Evolutionary conservation across 2,888 invertebrate species (phyloP), one percentile per base, ranked within the genome.

Genomic region (Nymphalis polychloros): DNA sequence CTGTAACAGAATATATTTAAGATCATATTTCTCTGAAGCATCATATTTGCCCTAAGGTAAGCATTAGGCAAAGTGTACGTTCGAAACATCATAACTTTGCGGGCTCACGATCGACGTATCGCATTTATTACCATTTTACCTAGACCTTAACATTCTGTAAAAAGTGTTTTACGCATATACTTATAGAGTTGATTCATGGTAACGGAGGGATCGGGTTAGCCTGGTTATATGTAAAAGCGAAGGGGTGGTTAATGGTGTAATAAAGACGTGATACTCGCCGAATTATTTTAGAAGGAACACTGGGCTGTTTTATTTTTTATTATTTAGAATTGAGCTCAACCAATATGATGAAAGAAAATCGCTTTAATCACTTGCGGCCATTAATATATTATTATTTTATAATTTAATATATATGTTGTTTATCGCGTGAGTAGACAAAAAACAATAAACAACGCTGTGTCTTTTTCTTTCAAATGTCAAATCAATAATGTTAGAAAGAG

Each of bases 31-130:
- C 59, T 23, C 13, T 59, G 53, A 60, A 53, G 13, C 7, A 20
- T 63, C 48, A 47, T 52, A 48, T 1, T 10, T 59, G 8, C 41
- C 50, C 17, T 17, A 20, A 20, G 35, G 20, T 16, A 46, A 19
- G 49, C 47, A 60, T 46, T 31, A 23, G 20, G 55, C 31, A 35
- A 47, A 47, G 27, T 63, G 20, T 61, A 57, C 20, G 13, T 48
- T 41, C 41, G 19, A 64, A 53, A 62, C 46, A 53, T 57, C 41
- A 66, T 71, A 66, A 63, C 61, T 61, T 71, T 68, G 66, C 63
- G 63, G 66, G 48, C 23, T 63, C 66, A 57, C 60, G 66, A 63
- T 65, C 63, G 68, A 66, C 50, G 63, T 68, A 67, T 70, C 61
- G 67, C 46, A 61, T 66, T 71, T 6, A 63, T 49, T 41, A 66